Conservation (phyloP, 2,797 vertebrate genomes). For the Vultur gryphus region DNA sequence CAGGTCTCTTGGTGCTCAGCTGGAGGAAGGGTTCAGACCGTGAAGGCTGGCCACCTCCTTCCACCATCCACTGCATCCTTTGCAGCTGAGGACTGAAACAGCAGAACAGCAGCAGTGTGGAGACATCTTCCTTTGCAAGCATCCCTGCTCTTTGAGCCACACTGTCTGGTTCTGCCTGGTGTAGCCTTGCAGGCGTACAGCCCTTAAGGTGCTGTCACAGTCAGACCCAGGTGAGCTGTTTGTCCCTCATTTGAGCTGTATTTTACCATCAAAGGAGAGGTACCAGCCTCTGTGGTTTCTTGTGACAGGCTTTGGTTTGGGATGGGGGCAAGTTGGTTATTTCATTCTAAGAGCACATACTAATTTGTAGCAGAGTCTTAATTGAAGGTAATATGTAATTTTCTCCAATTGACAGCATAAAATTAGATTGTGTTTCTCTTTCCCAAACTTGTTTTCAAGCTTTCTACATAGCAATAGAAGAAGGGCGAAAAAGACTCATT, state of each 20-base stretch:
- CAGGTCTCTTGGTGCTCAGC: background rate
- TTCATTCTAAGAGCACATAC: background rate
- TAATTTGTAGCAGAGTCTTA: background rate
- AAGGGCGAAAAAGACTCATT: background rate
- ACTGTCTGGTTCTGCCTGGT: fast-evolving
- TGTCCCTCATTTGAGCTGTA: background rate
- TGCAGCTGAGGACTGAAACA: background rate
- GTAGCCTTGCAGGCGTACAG: background rate
- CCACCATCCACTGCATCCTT: background rate
- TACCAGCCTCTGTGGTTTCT: background rate
- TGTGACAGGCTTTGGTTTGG: background rate
- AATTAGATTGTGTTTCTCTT: background rate
- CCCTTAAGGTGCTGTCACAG: background rate
- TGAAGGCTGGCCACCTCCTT: background rate
- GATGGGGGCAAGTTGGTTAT: background rate
- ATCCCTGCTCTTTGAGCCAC: background rate
- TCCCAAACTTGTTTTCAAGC: background rate
- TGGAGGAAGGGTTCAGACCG: background rate
- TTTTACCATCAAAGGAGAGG: background rate
- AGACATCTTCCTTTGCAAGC: background rate
- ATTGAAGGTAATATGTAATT: background rate
- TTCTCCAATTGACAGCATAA: background rate
- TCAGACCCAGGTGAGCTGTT: background rate
- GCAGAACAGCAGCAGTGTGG: too few species aligned
- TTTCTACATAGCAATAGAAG: background rate